Evolutionary conservation across 2,888 invertebrate species (phyloP).

Genomic region (Ophion ventricosus): DNA sequence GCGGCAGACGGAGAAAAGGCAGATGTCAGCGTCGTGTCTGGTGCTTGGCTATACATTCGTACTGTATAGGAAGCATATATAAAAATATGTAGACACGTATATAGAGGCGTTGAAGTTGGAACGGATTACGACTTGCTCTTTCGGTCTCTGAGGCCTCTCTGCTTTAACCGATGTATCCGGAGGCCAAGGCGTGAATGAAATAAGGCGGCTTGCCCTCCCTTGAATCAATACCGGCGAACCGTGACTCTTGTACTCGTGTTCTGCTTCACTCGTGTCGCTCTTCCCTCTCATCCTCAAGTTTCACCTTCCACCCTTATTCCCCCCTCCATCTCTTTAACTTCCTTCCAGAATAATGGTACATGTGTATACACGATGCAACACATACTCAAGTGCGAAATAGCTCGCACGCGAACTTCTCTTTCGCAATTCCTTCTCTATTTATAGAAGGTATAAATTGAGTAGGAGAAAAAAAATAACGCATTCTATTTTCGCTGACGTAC

Average conservation of each 20-base stretch:
- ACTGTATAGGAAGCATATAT: constrained; percentile 22
- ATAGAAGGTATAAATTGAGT: constrained; percentile 59
- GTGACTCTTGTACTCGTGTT: constrained; percentile 58
- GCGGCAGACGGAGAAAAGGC: constrained; percentile 70
- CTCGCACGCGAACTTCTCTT: constrained; percentile 63
- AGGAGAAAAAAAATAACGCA: constrained; percentile 16
- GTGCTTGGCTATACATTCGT: constrained; percentile 52
- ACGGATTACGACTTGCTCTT: constrained; percentile 45
- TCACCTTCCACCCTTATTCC: constrained; percentile 53
- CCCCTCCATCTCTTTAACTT: constrained; percentile 53
- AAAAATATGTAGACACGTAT: constrained; percentile 24
- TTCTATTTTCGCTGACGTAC: constrained; percentile 58
- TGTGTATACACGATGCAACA: constrained; percentile 16
- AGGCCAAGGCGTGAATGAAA: constrained; percentile 70
- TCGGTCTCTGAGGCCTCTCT: constrained; percentile 43
- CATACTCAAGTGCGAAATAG: constrained; percentile 56
- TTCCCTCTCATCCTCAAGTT: constrained; percentile 36
- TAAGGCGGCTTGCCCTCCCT: constrained; percentile 66
- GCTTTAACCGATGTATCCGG: constrained; percentile 60
- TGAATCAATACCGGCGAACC: constrained; percentile 68
- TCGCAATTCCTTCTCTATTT: constrained; percentile 58
- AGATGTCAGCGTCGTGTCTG: constrained; percentile 74
- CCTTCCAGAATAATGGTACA: constrained; percentile 47
- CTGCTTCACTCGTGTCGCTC: constrained; percentile 29
- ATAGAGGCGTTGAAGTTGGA: constrained; percentile 4